A percentile compares a stretch with the other conserved stretches of the same genome.
Conservation (phyloP, 2,888 invertebrate species). For the Agrotis ipsilon region DNA sequence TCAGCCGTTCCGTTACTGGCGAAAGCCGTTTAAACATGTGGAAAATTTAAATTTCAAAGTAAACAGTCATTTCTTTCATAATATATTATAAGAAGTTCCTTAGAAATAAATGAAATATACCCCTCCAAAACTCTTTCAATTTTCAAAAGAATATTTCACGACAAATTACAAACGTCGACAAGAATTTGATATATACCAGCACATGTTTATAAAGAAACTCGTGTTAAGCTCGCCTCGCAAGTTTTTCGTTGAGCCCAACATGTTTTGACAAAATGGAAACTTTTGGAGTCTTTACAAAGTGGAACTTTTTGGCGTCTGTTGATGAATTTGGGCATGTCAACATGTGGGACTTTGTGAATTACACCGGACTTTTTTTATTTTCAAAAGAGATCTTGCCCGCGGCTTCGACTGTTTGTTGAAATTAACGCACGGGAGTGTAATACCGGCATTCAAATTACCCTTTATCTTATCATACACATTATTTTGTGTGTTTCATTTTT, state of each 20-base stretch:
- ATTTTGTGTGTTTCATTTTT: too few species aligned
- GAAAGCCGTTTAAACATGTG: too few species aligned
- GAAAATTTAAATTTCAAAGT: too few species aligned
- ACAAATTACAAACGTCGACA: constrained; percentile 22
- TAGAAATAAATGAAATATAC: not conserved
- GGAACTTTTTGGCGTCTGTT: constrained; percentile 37
- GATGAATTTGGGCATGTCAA: constrained; percentile 38
- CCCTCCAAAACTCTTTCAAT: not conserved
- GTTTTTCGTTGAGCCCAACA: constrained; percentile 47
- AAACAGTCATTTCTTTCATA: too few species aligned
- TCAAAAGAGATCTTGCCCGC: not conserved
- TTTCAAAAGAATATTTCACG: constrained; percentile 9
- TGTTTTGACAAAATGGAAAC: constrained; percentile 38
- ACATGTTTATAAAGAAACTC: constrained; percentile 41
- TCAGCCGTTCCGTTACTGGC: too few species aligned
- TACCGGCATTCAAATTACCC: too few species aligned
- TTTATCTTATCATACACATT: too few species aligned
- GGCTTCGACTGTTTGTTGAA: not conserved
- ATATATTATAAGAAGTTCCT: too few species aligned
- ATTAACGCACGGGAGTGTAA: too few species aligned
- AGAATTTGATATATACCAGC: constrained; percentile 16
- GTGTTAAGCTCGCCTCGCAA: constrained; percentile 17
- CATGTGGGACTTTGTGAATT: constrained; percentile 25
- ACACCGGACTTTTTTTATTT: not conserved
- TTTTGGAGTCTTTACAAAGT: constrained; percentile 39